Conservation (phyloP, 1,140 invertebrate species). For the Plutomurus gul region DNA sequence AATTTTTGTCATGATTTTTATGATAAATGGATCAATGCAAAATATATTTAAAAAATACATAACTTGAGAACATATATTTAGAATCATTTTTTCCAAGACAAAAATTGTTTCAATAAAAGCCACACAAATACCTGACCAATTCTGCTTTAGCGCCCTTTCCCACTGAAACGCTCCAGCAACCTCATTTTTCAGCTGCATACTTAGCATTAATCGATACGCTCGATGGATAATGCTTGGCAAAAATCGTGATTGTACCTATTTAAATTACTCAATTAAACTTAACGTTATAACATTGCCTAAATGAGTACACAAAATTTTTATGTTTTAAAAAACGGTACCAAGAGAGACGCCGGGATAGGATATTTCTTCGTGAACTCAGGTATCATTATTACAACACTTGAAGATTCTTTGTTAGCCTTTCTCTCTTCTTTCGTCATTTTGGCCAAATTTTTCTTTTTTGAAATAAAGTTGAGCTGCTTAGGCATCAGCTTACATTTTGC, state of each 20-base stretch:
- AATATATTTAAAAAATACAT: too few relatives aligned
- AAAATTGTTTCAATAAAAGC: background rate
- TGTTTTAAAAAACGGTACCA: too few relatives aligned
- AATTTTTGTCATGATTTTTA: too few relatives aligned
- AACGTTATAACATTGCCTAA: too few relatives aligned
- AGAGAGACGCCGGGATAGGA: conserved; percentile 4
- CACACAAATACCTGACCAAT: background rate
- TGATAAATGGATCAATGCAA: too few relatives aligned
- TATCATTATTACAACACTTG: background rate
- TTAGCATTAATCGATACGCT: background rate
- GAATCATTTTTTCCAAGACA: background rate
- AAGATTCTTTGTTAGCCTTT: background rate
- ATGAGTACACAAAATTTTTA: too few relatives aligned
- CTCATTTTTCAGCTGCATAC: background rate
- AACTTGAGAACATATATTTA: background rate
- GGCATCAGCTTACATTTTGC: background rate
- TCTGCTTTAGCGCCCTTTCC: background rate
- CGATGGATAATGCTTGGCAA: background rate
- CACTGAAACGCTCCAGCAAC: background rate
- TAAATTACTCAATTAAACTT: too few relatives aligned
- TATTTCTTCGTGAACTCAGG: background rate
- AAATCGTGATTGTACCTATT: background rate
- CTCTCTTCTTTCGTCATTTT: background rate
- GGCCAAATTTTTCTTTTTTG: background rate
- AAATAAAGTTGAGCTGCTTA: conserved; percentile 42